Conservation (phyloP, 2,888 invertebrate species). For the Blomia tropicalis region DNA sequence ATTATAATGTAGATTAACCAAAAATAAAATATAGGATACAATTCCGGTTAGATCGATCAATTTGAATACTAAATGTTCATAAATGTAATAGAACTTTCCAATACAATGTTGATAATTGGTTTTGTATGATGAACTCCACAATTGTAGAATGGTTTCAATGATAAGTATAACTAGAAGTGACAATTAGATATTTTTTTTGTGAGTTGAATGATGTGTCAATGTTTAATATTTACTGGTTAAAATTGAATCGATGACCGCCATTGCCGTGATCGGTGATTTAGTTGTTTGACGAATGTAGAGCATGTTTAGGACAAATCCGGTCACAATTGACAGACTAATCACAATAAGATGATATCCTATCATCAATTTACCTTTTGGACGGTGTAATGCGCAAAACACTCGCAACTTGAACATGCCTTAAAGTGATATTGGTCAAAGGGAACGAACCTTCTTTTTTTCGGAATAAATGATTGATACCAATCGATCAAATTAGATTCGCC, state of each 20-base stretch:
- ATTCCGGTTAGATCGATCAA: background rate
- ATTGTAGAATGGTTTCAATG: background rate
- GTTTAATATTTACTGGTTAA: background rate
- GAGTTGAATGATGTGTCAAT: too few relatives aligned
- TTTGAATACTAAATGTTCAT: background rate
- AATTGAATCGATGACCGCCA: background rate
- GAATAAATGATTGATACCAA: too few relatives aligned
- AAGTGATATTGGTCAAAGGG: too few relatives aligned
- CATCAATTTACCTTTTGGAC: background rate
- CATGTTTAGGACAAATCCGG: background rate
- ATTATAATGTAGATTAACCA: background rate
- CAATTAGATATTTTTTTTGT: too few relatives aligned
- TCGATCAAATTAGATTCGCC: too few relatives aligned
- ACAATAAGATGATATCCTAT: background rate
- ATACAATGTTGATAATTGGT: background rate
- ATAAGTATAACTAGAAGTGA: background rate
- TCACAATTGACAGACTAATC: background rate
- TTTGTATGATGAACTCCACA: background rate
- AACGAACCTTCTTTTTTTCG: too few relatives aligned
- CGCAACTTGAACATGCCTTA: background rate
- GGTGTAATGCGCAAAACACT: conserved; percentile 8
- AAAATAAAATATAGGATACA: background rate
- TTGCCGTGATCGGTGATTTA: background rate
- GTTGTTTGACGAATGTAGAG: background rate
- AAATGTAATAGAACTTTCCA: background rate